Base-by-base conservation (phyloP, 2,888 invertebrate species). In the Macaria liturata region DNA sequence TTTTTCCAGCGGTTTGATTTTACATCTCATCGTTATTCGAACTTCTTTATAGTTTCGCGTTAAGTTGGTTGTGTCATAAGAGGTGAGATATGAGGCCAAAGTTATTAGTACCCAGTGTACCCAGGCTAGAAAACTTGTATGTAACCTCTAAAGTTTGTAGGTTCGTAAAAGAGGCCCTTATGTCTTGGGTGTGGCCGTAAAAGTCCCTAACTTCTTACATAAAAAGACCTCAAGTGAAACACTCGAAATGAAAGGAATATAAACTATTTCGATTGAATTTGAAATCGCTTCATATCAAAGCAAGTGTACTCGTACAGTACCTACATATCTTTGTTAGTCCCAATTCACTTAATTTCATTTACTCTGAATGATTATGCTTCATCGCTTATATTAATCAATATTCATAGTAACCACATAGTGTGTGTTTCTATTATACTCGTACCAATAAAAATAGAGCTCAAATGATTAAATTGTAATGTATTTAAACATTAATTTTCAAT, bases 151-250 rank as follows among this genome's bases (percentile, higher is more conserved):
- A 57, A 59, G 53, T 65, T 64, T 65, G 64, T 59, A 64, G 59
- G 66, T 65, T 62, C 68, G 63, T 68, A 66, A 68, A 68, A 61
- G 52, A 57, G 46, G 59, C 53, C 61, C 64, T 66, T 66, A 66
- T 66, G 57, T 62, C 63, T 68, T 63, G 57, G 59, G 58, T 64
- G 63, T 64, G 59, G 59, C 54, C 58, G 49, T 68, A 64, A 68
- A 64, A 62, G 49, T 47, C 68, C 62, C 59, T 62, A 68, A 68
- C 61, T 64, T 68, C 53, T 47, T 34, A 55, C 64, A 62, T 68
- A 64, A 66, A 68, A 66, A 46, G 44, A 57, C 61, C 62, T 59
- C 53, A 66, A 62, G 55, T 59, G 48, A 51, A 54, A 47, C 54
- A 47, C 52, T 54, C 50, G 45, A 50, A 61, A 45, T 46, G 45